Base-by-base conservation (phyloP, 2,888 invertebrate genomes). In the Eristalis tenax region DNA sequence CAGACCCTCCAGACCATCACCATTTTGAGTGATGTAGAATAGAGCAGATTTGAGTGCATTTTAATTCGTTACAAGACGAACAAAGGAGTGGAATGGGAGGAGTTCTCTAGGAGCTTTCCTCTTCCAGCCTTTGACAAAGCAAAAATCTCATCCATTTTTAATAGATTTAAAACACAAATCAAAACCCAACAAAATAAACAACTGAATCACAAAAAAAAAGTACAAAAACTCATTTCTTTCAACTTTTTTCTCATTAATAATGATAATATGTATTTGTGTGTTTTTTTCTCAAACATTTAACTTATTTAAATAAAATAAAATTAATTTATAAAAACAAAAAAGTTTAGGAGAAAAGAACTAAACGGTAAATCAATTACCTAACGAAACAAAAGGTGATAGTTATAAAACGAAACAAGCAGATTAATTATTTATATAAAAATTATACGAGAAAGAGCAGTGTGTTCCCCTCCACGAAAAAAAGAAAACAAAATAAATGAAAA, bases 241-340 rank as follows among this genome's bases (percentile, higher is more conserved):
- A 83, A 83, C 50, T 83, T 87, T 83, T 79, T 83, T 87, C 87
- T 83, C 87, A 87, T 83, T 83, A 83, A 80, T 87, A 87, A 83
- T 87, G 83, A 87, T 87, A 87, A 87, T 83, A 87, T 87, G 83
- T 87, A 83, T 87, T 79, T 87, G 70, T 71, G 65, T 80, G 79
- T 79, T 75, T 73, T 87, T 87, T 73, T 59, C 26, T 87, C 87
- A 87, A 87, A 83, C 87, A 79, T 83, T 79, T 87, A 83, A 87
- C 87, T 87, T 87, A 87, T 75, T 83, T 87, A 87, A 83, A 83
- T 83, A 69, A 87, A 87, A 87, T 83, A 87, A 80, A 83, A 87
- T 87, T 80, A 87, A 83, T 83, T 80, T 83, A 83, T 83, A 57
- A 83, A 83, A 87, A 83, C 75, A 75, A 83, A 77, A 43, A 68